Base-by-base conservation (phyloP, 2,888 invertebrate genomes). In the Tridacna gigas region DNA sequence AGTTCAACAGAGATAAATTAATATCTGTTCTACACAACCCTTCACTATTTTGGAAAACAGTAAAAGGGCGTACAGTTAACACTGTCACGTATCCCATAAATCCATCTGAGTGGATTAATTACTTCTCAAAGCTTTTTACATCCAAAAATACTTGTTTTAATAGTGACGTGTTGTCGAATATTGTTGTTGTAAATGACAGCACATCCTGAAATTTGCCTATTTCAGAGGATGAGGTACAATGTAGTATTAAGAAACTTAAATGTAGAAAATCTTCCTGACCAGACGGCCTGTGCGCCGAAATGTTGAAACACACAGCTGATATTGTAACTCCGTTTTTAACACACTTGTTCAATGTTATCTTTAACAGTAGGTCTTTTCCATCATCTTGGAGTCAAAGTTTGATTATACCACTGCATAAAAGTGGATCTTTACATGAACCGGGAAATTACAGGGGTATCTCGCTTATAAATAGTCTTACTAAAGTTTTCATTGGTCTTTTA, bases 391-490 rank as follows among this genome's bases (percentile, higher is more conserved):
- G 65, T 22, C n/a, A 63, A 63, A 63, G 65, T 63, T 18, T 63
- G n/a, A 63, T 63, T 12, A 63, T 11, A 18, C 65, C 65, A 63
- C 15, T 63, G 22, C 25, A 63, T 22, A 63, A 63, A 63, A 63
- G 25, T 22, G 74, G 76, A n/a, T 5, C 18, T 60, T 60, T n/a
- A 63, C 18, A 51, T 22, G 65, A 69, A 7, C 74, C 76, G 12
- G 74, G 75, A 37, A 83, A 83, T 48, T 79, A 79, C 47, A 48
- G 79, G 18, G 83, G 76, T 37, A 83, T 83, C 4, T 83, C 79
- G 2, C 22, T 83, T n/a, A 69, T 65, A 25, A 79, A 73, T n/a
- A 65, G 67, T 76, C 26, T 83, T 2, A 77, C 75, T 28, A 79
- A 79, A 47, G 61, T 82, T 45, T 67, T 67, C 28, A 67, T 67